phyloP scores from a whole-genome alignment of 2,113 vertebrate genomes.

The Myotis lucifugus region DNA sequence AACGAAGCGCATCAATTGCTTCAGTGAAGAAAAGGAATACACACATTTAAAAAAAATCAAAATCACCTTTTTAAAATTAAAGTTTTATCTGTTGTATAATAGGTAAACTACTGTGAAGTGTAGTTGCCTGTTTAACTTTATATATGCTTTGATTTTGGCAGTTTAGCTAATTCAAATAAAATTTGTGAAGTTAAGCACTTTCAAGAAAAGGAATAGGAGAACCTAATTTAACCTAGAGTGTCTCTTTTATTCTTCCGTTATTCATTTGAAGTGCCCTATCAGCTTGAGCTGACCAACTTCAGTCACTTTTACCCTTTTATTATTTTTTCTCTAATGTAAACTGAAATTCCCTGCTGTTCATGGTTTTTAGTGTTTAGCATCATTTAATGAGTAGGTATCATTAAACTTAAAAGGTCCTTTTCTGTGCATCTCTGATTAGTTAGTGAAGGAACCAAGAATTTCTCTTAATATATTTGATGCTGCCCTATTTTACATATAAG shows the following conservation, averaged over 20 bases:
- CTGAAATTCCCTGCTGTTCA: conserved; percentile 95
- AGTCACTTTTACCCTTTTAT: conserved; percentile 96
- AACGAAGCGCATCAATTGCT: conserved; percentile 76
- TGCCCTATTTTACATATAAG: conserved; percentile 84
- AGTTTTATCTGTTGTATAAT: conserved; percentile 91
- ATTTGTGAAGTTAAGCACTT: conserved; percentile 94
- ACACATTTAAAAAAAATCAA: conserved; percentile 79
- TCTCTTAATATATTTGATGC: conserved; percentile 89
- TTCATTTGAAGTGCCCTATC: conserved; percentile 98
- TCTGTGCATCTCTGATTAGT: conserved; percentile 90
- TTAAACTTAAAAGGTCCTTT: conserved; percentile 94
- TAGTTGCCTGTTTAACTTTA: conserved; percentile 96
- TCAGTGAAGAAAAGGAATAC: conserved; percentile 73
- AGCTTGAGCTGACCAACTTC: conserved; percentile 99
- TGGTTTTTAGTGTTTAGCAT: conserved; percentile 95
- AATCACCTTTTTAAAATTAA: conserved; percentile 85
- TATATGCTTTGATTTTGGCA: conserved; percentile 96
- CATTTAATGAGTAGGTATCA: conserved; percentile 96
- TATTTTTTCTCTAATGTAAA: conserved; percentile 96
- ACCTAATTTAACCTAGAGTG: conserved; percentile 99
- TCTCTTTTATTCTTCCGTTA: conserved; percentile 93
- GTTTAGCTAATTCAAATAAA: conserved; percentile 97
- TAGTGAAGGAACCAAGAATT: conserved; percentile 88
- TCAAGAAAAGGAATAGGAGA: conserved; percentile 91
- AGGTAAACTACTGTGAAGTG: conserved; percentile 95